Evolutionary conservation across 2,113 vertebrate species (phyloP).

Genomic region (Terrapene triunguis): DNA sequence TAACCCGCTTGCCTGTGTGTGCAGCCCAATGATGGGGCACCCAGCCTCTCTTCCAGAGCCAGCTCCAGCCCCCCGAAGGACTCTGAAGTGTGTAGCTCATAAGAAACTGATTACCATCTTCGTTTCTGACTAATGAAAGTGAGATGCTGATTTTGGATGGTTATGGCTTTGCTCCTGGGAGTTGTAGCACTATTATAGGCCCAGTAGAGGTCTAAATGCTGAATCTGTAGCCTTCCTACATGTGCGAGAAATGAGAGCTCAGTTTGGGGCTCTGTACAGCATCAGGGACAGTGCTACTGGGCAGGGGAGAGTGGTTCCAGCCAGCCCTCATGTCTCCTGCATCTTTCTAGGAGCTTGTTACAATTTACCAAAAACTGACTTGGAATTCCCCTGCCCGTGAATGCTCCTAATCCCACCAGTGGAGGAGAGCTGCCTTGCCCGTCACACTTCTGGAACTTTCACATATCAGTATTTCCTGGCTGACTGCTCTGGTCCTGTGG

Average conservation of each 20-base stretch:
- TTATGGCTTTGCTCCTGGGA: neutral
- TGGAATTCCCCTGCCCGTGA: neutral
- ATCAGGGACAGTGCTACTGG: neutral
- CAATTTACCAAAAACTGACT: neutral
- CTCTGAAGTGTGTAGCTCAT: neutral
- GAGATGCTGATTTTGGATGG: neutral
- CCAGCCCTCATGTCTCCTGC: rapidly evolving
- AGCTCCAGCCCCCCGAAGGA: neutral
- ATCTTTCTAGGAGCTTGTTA: neutral
- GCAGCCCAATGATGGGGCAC: slow-evolving; percentile 28
- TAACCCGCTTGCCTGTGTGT: slow-evolving; percentile 76
- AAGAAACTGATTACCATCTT: rapidly evolving
- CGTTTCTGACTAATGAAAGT: neutral
- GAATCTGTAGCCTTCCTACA: neutral
- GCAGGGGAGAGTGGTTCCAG: neutral
- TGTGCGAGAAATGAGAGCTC: neutral
- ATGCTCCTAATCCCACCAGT: neutral
- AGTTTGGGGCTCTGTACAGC: neutral
- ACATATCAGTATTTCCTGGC: neutral
- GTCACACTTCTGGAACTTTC: rapidly evolving
- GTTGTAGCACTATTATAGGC: rapidly evolving
- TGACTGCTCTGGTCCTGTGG: slow-evolving; percentile 38
- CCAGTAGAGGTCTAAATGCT: neutral
- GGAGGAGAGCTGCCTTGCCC: neutral
- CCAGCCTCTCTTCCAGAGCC: neutral